Conservation (phyloP, 1,140 invertebrate species). For the Plodia interpunctella region DNA sequence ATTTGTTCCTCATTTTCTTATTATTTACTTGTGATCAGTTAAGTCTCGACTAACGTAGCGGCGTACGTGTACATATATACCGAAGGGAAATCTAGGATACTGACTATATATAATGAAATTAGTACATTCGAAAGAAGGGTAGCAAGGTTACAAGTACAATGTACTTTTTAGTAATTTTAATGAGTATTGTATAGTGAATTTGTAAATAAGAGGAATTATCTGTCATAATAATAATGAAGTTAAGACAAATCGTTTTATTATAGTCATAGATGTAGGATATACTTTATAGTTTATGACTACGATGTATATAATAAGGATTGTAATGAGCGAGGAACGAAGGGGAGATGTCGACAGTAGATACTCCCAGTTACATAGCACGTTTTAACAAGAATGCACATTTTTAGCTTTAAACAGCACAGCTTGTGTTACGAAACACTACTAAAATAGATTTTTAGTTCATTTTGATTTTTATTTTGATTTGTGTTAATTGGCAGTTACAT, state of each 20-base stretch:
- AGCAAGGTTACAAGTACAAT: conserved; percentile 72
- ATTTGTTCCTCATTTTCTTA: conserved; percentile 70
- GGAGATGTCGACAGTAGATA: conserved; percentile 18
- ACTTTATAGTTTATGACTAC: conserved; percentile 60
- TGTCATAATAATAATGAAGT: conserved; percentile 74
- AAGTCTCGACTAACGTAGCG: conserved; percentile 67
- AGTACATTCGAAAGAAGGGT: conserved; percentile 64
- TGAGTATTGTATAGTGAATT: conserved; percentile 70
- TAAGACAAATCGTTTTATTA: conserved; percentile 74
- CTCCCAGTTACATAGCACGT: conserved; percentile 37
- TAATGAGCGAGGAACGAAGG: conserved; percentile 33
- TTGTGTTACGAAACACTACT: conserved; percentile 19
- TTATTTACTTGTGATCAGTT: conserved; percentile 68
- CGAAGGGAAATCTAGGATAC: conserved; percentile 22
- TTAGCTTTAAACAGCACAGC: conserved; percentile 70
- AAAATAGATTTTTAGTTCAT: conserved; percentile 16
- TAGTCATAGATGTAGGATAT: conserved; percentile 71
- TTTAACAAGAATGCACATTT: conserved; percentile 65
- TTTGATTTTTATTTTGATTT: conserved; percentile 20
- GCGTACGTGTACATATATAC: conserved; percentile 53
- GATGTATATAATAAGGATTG: conserved; percentile 60
- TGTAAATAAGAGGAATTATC: conserved; percentile 75
- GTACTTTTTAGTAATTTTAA: conserved; percentile 70
- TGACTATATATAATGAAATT: conserved; percentile 45
- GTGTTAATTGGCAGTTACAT: conserved; percentile 23